Evolutionary conservation across 1,140 invertebrate species (phyloP).

Genomic region (Scaptomyza graminum): DNA sequence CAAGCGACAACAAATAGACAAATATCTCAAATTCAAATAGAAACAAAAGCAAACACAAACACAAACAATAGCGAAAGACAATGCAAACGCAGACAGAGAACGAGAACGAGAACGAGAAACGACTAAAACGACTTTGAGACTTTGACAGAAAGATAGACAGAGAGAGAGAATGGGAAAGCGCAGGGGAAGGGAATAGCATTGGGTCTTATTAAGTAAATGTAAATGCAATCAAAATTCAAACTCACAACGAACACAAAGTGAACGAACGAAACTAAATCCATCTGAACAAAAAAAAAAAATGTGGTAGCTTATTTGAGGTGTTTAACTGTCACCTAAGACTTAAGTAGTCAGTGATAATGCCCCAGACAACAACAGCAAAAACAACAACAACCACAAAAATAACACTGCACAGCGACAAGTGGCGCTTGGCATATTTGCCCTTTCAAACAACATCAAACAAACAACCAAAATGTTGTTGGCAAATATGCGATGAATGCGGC

Average conservation of each 20-base stretch:
- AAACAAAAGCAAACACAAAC: slow-evolving; percentile 64
- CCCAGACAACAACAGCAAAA: background rate
- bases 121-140: no score
- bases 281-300: slow-evolving; percentile 30
- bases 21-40: slow-evolving; percentile 72
- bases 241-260: slow-evolving; percentile 4
- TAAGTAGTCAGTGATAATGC: slow-evolving; percentile 60
- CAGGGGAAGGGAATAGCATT: background rate
- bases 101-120: background rate
- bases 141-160: background rate
- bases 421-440: slow-evolving; percentile 53
- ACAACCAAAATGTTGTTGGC: slow-evolving; percentile 42
- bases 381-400: background rate
- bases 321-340: slow-evolving; percentile 79
- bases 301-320: slow-evolving; percentile 74
- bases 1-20: slow-evolving; percentile 47
- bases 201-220: slow-evolving; percentile 34
- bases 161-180: background rate
- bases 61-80: slow-evolving; percentile 33
- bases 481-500: slow-evolving; percentile 41
- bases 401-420: slow-evolving; percentile 23
- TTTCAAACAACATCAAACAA: slow-evolving; percentile 39
- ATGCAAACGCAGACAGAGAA: slow-evolving; percentile 19
- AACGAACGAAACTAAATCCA: slow-evolving; percentile 44
- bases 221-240: slow-evolving; percentile 47